Percentiles rank a stretch among this genome's conserved stretches.
phyloP scores from a whole-genome alignment of 2,888 invertebrate species.

The Rhagonycha fulva region DNA sequence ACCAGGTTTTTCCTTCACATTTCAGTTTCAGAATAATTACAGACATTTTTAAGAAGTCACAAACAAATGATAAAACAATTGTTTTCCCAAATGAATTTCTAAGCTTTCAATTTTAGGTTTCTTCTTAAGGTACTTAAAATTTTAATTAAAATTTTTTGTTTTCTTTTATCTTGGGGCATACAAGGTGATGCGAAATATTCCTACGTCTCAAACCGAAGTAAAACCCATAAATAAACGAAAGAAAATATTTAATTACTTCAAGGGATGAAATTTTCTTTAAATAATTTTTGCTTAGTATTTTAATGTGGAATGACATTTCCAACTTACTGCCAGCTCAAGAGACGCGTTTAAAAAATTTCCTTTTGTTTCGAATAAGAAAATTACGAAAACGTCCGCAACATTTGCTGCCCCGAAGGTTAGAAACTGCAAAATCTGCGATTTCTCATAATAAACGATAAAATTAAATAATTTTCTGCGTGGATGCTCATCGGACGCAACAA shows the following conservation, averaged over 20 bases:
- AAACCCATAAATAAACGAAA: background rate
- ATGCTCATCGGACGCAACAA: background rate
- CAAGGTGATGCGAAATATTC: background rate
- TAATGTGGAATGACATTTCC: background rate
- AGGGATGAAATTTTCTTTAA: constrained; percentile 13
- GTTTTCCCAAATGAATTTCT: constrained; percentile 1
- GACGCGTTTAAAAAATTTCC: background rate
- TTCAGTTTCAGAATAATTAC: background rate
- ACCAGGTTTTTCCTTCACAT: background rate
- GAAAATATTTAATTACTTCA: constrained; percentile 29
- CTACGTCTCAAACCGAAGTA: background rate
- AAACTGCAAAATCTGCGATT: background rate
- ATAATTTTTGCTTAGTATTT: background rate
- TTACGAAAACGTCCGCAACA: background rate
- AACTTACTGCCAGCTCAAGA: background rate
- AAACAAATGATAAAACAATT: background rate
- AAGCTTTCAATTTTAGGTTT: background rate
- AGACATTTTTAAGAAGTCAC: background rate
- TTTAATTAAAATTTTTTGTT: background rate
- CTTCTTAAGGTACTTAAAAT: background rate
- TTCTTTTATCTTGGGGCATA: background rate
- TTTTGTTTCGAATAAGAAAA: background rate
- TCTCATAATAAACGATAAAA: background rate
- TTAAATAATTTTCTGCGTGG: background rate
- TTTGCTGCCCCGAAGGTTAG: background rate